These are phyloP conservation scores for Fregetta grallaria DNA, from an alignment of 2,113 vertebrate genomes.

Conservation along the genomic window DNA sequence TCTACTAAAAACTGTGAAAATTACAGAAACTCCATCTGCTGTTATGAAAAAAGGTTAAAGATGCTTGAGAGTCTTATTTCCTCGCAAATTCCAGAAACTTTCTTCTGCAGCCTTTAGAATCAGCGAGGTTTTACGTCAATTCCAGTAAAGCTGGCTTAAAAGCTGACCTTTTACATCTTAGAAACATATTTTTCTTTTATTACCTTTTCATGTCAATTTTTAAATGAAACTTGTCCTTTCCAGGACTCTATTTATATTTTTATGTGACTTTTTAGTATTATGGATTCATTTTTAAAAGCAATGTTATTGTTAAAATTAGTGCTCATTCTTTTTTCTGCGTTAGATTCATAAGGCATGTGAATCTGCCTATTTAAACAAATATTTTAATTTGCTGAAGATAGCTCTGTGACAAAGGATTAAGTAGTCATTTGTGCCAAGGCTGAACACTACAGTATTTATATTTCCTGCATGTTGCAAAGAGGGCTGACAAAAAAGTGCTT, in stretches of 20 bases:
- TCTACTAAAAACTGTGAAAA: not conserved
- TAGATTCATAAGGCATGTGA: not conserved
- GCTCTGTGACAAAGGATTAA: not conserved
- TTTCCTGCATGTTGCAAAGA: not conserved
- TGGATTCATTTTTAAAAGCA: not conserved
- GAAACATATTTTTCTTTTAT: not conserved
- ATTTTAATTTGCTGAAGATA: not conserved
- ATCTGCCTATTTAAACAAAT: not conserved
- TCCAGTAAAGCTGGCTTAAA: not conserved
- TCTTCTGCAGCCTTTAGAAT: not conserved
- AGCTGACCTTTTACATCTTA: not conserved
- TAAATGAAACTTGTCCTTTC: not conserved
- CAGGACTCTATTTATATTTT: not conserved
- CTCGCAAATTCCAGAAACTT: not conserved
- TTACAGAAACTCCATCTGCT: not conserved
- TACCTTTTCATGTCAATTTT: not conserved
- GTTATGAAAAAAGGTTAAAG: not conserved
- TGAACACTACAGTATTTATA: not conserved
- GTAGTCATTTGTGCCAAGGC: not conserved
- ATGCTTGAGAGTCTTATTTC: not conserved
- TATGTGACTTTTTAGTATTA: not conserved
- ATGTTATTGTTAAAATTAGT: not conserved
- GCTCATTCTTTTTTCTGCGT: not conserved
- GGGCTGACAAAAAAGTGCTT: not conserved
- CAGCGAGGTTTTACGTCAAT: not conserved